Conservation (phyloP, 2,888 invertebrate species). For the Anoplius nigerrimus region DNA sequence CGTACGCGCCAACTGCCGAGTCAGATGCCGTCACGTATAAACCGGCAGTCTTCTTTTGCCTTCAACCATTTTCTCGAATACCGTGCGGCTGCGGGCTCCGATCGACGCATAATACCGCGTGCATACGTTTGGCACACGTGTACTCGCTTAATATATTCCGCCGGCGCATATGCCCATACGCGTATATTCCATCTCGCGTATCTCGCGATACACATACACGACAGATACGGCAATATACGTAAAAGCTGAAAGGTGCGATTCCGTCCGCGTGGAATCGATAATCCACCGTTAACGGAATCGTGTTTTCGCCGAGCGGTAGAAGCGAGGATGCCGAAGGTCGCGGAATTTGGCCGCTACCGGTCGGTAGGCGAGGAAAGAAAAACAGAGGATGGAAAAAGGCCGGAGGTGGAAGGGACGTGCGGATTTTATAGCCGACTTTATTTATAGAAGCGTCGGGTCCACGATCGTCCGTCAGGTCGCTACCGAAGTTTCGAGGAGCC, state of each 20-base stretch:
- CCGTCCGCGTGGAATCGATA: too few species aligned
- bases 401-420: neutral
- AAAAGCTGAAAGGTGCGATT: too few species aligned
- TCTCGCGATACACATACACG: slow-evolving; percentile 45
- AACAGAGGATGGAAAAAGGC: neutral
- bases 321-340: slow-evolving; percentile 32
- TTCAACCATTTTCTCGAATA: slow-evolving; percentile 49
- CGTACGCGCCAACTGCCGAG: slow-evolving; percentile 56
- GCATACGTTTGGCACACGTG: slow-evolving; percentile 12
- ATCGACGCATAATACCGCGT: slow-evolving; percentile 32
- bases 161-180: slow-evolving; percentile 18
- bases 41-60: slow-evolving; percentile 55
- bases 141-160: too few species aligned
- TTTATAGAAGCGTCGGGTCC: slow-evolving; percentile 26
- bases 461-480: slow-evolving; percentile 27
- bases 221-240: slow-evolving; percentile 37
- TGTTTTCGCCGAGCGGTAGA: too few species aligned
- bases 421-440: slow-evolving; percentile 22
- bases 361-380: neutral
- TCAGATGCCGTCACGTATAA: slow-evolving; percentile 67
- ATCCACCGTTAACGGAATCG: slow-evolving; percentile 46
- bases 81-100: slow-evolving; percentile 29
- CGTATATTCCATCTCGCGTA: slow-evolving; percentile 25
- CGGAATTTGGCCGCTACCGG: slow-evolving; percentile 7
- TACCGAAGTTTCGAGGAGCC: slow-evolving; percentile 30